phyloP scores from a whole-genome alignment of 2,888 invertebrate species.

The Sarcophaga subvicina region DNA sequence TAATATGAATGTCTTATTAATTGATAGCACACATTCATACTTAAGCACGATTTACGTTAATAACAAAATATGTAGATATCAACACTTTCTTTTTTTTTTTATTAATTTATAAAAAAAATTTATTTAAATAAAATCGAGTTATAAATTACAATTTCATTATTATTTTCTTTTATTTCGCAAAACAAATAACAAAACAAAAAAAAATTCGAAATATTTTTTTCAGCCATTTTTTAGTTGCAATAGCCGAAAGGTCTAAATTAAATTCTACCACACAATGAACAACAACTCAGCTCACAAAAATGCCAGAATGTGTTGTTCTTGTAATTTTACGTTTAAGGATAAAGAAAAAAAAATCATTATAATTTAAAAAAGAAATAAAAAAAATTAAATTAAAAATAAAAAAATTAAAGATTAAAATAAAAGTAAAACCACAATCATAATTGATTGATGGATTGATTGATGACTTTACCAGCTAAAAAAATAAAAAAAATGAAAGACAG shows the following conservation, averaged over 20 bases:
- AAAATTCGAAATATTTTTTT: constrained; percentile 59
- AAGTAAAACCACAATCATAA: constrained; percentile 19
- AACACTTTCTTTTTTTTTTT: constrained; percentile 64
- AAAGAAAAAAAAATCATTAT: neutral
- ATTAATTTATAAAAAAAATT: constrained; percentile 37
- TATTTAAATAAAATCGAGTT: constrained; percentile 66
- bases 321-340: constrained; percentile 15
- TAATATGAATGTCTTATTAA: constrained; percentile 73
- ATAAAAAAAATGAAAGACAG: neutral
- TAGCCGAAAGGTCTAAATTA: constrained; percentile 61
- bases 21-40: constrained; percentile 74
- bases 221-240: constrained; percentile 45
- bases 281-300: constrained; percentile 31
- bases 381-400: constrained; percentile 37
- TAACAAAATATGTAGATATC: constrained; percentile 67
- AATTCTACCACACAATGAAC: constrained; percentile 51
- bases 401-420: neutral
- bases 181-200: constrained; percentile 67
- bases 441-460: neutral
- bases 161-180: constrained; percentile 58
- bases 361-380: constrained; percentile 43
- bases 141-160: constrained; percentile 61
- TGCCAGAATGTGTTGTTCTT: constrained; percentile 22
- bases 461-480: constrained; percentile 4
- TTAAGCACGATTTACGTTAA: constrained; percentile 75